These are phyloP conservation scores for Coecobrya sp. DNA, from an alignment of 2,888 invertebrate species.

Conservation along the genomic window DNA sequence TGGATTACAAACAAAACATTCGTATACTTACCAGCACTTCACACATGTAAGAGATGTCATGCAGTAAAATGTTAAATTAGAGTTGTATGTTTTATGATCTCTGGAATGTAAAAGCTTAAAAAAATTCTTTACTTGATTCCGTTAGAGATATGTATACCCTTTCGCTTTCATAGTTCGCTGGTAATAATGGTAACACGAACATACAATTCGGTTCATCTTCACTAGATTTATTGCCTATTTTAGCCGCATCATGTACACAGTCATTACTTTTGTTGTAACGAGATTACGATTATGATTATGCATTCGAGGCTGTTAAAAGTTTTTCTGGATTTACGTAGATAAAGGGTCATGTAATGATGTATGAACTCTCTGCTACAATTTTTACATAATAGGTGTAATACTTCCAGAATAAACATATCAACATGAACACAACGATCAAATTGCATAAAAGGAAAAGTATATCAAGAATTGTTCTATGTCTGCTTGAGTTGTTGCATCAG, in stretches of 20 bases:
- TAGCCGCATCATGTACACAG: slow-evolving; percentile 17
- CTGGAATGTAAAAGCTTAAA: not conserved
- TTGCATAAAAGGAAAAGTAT: slow-evolving; percentile 37
- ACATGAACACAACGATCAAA: slow-evolving; percentile 42
- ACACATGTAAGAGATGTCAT: not conserved
- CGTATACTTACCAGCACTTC: no score
- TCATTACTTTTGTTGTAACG: slow-evolving; percentile 41
- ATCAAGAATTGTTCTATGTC: not conserved
- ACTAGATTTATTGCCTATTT: slow-evolving; percentile 53
- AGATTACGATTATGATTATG: slow-evolving; percentile 49
- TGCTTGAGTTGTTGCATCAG: not conserved
- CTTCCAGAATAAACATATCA: slow-evolving; percentile 47
- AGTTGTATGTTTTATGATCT: not conserved
- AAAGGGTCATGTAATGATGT: not conserved
- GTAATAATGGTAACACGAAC: not conserved
- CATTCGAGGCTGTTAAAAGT: slow-evolving; percentile 10
- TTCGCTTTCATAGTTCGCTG: not conserved
- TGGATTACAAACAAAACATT: slow-evolving; percentile 17
- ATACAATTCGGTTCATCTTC: not conserved
- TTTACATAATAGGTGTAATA: slow-evolving; percentile 24
- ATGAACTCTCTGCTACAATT: slow-evolving; percentile 38
- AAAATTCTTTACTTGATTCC: not conserved
- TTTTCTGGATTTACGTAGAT: slow-evolving; percentile 3
- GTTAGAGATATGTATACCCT: not conserved
- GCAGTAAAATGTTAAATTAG: slow-evolving; percentile 8